Evolutionary conservation across 1,140 invertebrate species (phyloP).

Genomic region (Drosophila ohnishii): DNA sequence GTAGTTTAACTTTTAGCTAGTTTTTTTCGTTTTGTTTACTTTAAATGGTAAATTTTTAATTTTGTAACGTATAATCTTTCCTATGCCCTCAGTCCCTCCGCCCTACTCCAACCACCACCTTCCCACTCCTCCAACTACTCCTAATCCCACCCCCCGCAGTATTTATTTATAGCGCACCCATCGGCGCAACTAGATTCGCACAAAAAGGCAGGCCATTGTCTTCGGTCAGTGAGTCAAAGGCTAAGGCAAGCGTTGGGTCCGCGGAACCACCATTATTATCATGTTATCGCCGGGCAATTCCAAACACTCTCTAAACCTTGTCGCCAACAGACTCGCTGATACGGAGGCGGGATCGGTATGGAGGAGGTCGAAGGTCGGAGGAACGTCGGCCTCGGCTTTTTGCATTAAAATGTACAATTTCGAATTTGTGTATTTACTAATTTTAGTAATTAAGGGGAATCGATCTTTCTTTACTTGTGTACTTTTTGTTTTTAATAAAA

Average conservation of each 20-base stretch:
- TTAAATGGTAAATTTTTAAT: slow-evolving; percentile 78
- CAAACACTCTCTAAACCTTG: slow-evolving; percentile 22
- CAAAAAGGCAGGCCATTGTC: background rate
- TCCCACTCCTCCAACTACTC: background rate
- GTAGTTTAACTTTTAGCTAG: slow-evolving; percentile 82
- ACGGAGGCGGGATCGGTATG: slow-evolving; percentile 1
- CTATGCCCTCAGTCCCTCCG: slow-evolving; percentile 30
- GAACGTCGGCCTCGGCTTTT: slow-evolving; percentile 29
- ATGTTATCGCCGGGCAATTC: background rate
- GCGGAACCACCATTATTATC: slow-evolving; percentile 9
- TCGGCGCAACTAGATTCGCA: background rate
- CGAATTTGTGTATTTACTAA: slow-evolving; percentile 80
- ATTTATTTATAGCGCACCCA: too few relatives aligned
- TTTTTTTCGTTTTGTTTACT: slow-evolving; percentile 68
- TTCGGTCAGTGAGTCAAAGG: slow-evolving; percentile 18
- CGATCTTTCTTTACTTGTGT: slow-evolving; percentile 48
- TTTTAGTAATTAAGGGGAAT: slow-evolving; percentile 71
- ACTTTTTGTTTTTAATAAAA: slow-evolving; percentile 62
- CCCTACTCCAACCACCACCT: slow-evolving; percentile 13
- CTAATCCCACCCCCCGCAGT: background rate
- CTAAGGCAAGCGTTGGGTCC: slow-evolving; percentile 32
- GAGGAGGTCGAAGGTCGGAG: background rate
- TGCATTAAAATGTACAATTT: slow-evolving; percentile 78
- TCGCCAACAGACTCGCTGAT: slow-evolving; percentile 18
- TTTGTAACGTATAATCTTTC: slow-evolving; percentile 69